Evolutionary conservation across 2,113 vertebrate genomes (phyloP).

Genomic region (Gymnocephalus cernua): DNA sequence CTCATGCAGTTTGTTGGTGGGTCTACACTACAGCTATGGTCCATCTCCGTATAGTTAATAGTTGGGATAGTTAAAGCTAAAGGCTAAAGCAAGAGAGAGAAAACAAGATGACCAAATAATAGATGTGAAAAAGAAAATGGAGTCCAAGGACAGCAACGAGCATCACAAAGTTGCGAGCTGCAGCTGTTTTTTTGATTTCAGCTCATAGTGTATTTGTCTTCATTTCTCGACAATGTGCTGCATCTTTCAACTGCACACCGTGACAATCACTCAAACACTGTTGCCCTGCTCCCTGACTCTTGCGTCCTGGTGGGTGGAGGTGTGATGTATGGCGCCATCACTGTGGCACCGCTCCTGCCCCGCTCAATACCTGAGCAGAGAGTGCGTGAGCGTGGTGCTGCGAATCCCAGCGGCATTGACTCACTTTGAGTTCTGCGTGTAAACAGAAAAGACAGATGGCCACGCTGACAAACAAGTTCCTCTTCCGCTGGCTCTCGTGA

Average conservation of each 20-base stretch:
- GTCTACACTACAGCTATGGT: not conserved
- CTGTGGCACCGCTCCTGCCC: conserved; percentile 11
- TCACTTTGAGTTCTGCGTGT: conserved; percentile 33
- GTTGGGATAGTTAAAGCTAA: not conserved
- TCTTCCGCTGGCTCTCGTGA: conserved; percentile 1
- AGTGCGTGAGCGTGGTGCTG: conserved; percentile 16
- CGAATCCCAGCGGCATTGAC: conserved; percentile 35
- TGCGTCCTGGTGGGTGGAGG: conserved; percentile 49
- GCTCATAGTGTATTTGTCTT: conserved; percentile 20
- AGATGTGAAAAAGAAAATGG: not conserved
- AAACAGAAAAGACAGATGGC: conserved; percentile 65
- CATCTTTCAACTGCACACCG: not conserved
- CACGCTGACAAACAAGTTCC: conserved; percentile 26
- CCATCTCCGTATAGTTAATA: not conserved
- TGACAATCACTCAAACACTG: conserved; percentile 42
- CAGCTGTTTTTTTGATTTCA: conserved; percentile 18
- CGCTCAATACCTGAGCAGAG: conserved; percentile 22
- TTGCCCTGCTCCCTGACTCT: conserved; percentile 2
- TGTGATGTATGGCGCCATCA: conserved; percentile 42
- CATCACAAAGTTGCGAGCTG: not conserved
- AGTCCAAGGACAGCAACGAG: not conserved
- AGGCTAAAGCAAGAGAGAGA: not conserved
- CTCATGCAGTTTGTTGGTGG: conserved; percentile 1
- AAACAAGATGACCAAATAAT: not conserved
- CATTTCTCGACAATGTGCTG: conserved; percentile 26